A percentile compares a stretch with the other conserved stretches of the same genome.
Evolutionary conservation across 2,113 vertebrate species (phyloP).

Genomic region (Arothron firmamentum): DNA sequence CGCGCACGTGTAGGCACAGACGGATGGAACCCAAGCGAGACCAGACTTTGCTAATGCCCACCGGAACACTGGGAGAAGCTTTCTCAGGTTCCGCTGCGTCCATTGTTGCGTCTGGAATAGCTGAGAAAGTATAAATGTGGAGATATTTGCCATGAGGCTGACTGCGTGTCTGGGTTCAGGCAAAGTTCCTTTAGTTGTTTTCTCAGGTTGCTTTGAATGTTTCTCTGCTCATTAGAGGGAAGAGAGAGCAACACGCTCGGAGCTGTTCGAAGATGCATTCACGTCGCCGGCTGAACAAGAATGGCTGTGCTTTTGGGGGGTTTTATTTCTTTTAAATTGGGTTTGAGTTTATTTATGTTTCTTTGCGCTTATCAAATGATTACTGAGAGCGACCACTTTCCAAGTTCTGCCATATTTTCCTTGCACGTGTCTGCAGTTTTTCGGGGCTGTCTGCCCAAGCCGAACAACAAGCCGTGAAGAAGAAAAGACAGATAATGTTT

Average conservation of each 20-base stretch:
- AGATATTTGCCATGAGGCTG: slow-evolving; percentile 31
- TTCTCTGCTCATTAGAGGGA: slow-evolving; percentile 22
- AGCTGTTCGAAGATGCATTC: slow-evolving; percentile 10
- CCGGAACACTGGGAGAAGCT: slow-evolving; percentile 7
- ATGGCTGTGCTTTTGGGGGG: not conserved
- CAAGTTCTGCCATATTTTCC: not conserved
- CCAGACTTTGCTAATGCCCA: slow-evolving; percentile 1
- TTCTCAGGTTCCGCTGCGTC: not conserved
- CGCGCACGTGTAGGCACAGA: slow-evolving; percentile 12
- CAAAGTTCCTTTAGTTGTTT: slow-evolving; percentile 27
- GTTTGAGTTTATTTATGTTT: not conserved
- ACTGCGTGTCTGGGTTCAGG: slow-evolving; percentile 38
- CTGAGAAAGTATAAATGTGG: slow-evolving; percentile 6
- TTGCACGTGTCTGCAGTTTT: too few species aligned
- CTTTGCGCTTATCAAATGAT: not conserved
- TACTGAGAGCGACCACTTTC: not conserved
- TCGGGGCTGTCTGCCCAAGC: too few species aligned
- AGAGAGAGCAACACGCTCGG: slow-evolving; percentile 7
- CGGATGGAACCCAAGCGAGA: slow-evolving; percentile 11
- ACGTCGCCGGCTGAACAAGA: not conserved
- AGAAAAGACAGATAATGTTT: too few species aligned
- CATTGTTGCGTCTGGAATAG: not conserved
- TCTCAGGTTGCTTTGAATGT: not conserved
- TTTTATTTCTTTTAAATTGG: not conserved
- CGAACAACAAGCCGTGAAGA: too few species aligned